These are phyloP conservation scores for Onthophagus sagittarius DNA, from an alignment of 2,888 invertebrate species.

Conservation along the genomic window DNA sequence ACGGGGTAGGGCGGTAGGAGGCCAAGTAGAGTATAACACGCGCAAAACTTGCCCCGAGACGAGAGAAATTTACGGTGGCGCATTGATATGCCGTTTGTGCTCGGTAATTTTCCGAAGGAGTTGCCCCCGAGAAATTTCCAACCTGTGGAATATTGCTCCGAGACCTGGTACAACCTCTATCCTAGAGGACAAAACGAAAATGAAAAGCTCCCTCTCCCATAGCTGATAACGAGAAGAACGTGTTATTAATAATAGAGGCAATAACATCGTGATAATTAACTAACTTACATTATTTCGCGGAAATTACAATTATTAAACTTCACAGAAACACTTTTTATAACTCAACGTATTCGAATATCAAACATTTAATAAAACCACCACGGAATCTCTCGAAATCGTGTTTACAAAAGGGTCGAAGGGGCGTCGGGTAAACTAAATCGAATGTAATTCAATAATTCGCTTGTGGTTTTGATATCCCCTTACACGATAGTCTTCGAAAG, in stretches of 20 bases:
- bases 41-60: not conserved
- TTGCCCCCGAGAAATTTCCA: constrained; percentile 1
- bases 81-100: constrained; percentile 12
- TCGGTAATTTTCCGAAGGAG: not conserved
- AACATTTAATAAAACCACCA: not conserved
- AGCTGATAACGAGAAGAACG: too few relatives aligned
- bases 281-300: too few relatives aligned
- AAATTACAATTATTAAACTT: too few relatives aligned
- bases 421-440: not conserved
- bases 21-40: not conserved
- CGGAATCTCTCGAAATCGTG: not conserved
- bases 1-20: constrained; percentile 1
- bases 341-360: not conserved
- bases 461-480: not conserved
- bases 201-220: not conserved
- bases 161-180: not conserved
- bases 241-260: too few relatives aligned
- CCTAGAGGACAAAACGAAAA: not conserved
- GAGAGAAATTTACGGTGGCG: constrained; percentile 1
- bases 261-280: too few relatives aligned
- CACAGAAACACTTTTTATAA: not conserved
- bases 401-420: not conserved
- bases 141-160: not conserved
- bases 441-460: not conserved
- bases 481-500: not conserved